Conservation (phyloP, 2,888 invertebrate species). For the Merodon equestris region DNA sequence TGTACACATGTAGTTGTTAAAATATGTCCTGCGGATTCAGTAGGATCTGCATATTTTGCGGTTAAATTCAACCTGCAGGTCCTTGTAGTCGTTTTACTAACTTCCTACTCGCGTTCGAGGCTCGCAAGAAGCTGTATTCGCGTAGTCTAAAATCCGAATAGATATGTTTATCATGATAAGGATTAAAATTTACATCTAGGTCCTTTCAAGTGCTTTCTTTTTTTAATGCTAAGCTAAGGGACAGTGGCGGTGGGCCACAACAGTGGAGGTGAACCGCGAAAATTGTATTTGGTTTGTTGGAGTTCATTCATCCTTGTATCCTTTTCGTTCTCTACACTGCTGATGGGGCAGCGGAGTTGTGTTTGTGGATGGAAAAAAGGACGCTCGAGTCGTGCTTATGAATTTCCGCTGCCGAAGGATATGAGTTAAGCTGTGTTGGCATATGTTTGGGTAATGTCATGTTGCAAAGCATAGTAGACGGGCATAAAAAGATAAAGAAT, state of each 20-base stretch:
- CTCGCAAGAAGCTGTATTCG: not conserved
- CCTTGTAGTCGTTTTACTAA: slow-evolving; percentile 28
- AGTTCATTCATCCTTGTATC: slow-evolving; percentile 60
- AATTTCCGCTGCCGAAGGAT: slow-evolving; percentile 30
- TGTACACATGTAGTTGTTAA: slow-evolving; percentile 23
- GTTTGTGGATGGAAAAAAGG: not conserved
- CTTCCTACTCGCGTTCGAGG: slow-evolving; percentile 38
- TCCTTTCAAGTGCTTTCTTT: not conserved
- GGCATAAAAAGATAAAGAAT: slow-evolving; percentile 24
- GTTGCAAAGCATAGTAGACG: not conserved
- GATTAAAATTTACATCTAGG: slow-evolving; percentile 54
- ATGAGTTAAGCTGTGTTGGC: slow-evolving; percentile 34
- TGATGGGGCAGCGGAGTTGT: not conserved
- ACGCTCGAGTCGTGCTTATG: slow-evolving; percentile 28
- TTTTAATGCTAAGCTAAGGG: too few species aligned
- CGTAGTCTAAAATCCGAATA: slow-evolving; percentile 26
- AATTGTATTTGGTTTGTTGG: slow-evolving; percentile 44
- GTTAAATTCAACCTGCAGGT: slow-evolving; percentile 49
- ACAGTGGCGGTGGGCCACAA: slow-evolving; percentile 3
- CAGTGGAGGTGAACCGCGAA: slow-evolving; percentile 41
- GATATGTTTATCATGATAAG: slow-evolving; percentile 45
- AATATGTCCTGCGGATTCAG: slow-evolving; percentile 1
- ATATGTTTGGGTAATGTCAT: slow-evolving; percentile 11
- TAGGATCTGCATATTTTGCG: slow-evolving; percentile 18
- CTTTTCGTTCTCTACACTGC: slow-evolving; percentile 4